Conservation (phyloP, 2,113 vertebrate genomes). For the Istiophorus platypterus region DNA sequence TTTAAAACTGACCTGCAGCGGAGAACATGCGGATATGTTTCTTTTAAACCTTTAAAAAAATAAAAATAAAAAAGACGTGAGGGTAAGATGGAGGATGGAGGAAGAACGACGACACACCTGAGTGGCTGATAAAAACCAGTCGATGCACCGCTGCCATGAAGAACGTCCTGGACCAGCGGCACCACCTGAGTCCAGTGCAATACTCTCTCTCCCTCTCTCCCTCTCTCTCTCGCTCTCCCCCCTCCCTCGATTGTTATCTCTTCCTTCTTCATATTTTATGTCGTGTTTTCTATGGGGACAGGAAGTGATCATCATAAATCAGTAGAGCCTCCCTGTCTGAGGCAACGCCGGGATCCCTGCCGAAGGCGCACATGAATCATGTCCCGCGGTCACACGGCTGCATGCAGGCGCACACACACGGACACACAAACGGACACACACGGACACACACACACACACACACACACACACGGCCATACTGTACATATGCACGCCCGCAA, state of each 20-base stretch:
- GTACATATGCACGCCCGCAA: neutral
- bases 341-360: constrained; percentile 31
- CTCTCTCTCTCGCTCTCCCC: neutral
- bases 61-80: too few relatives aligned
- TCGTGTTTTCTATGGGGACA: constrained; percentile 42
- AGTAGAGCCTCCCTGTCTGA: constrained; percentile 38
- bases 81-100: too few relatives aligned
- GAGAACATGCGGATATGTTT: too few relatives aligned
- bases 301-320: constrained; percentile 67
- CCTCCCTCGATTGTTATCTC: neutral
- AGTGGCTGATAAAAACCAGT: too few relatives aligned
- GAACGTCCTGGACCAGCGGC: too few relatives aligned
- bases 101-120: too few relatives aligned
- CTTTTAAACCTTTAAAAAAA: too few relatives aligned
- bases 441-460: neutral
- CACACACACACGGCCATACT: neutral
- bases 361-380: constrained; percentile 66
- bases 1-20: too few relatives aligned
- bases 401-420: neutral
- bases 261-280: constrained; percentile 28
- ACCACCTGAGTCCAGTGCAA: neutral
- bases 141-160: too few relatives aligned
- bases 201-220: constrained; percentile 1
- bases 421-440: neutral
- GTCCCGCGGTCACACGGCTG: constrained; percentile 1